Evolutionary conservation across 2,113 vertebrate species (phyloP), one percentile per base, ranked within the genome.

Genomic region (Camarhynchus parvulus): DNA sequence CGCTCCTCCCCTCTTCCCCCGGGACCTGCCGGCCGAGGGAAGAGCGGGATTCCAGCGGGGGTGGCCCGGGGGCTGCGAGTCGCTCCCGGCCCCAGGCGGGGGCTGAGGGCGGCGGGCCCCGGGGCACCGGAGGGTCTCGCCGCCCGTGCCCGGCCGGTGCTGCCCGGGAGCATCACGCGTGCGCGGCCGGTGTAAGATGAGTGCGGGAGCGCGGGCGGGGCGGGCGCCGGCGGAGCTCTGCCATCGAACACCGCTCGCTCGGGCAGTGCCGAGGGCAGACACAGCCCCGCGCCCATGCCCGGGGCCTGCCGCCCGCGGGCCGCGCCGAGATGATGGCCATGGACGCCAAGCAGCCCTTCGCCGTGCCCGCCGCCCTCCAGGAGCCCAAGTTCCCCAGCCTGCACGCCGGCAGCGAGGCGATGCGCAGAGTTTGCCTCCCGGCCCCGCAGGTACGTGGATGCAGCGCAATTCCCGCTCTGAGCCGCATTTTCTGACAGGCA

Each of bases 331-430:
- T 98, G 99, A 99, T 99, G 98, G 97, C 98, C 98, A 99, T 99
- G 99, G 99, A 99, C 98, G 97, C 98, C 97, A 99, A 99, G 98
- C 99, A 99, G 98, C 98, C 99, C 67, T 99, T 99, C 98, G 95
- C 98, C 97, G 98, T 99, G 99, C 98, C 99, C 97, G 98, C 98
- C 44, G 98, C 98, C 83, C 98, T 99, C 87, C 98, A 99, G 93
- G 99, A 99, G 95, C 98, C 98, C 98, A 99, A 99, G 97, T 99
- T 98, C 96, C 95, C 98, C 97, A 95, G 98, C 97, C 98, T 99
- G 97, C 99, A 99, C 97, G 95, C 99, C 92, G 95, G 98, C 97
- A 97, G 98, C 79, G 99, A 99, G 98, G 98, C 99, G 91, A 99
- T 99, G 99, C 99, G 99, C 98, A 98, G 99, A 95, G 98, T 99